Base-by-base conservation (phyloP, 2,113 vertebrate species). In the Heteronetta atricapilla region DNA sequence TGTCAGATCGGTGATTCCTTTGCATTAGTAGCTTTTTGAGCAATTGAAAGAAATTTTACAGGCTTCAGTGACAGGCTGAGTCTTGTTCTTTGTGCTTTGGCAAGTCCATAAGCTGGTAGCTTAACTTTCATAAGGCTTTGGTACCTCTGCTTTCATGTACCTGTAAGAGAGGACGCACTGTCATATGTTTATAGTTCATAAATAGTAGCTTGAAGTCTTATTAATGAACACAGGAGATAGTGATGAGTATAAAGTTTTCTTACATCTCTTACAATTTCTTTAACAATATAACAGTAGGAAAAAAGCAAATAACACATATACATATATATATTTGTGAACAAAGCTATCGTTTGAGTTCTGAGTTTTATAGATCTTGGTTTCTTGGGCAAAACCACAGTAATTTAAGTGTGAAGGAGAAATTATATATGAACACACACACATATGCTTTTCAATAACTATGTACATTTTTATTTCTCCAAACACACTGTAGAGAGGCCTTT, bases 191-290 rank as follows among this genome's bases (percentile, higher is more conserved):
- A 15, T n/a, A 3, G 19, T 48, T 74, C 50, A 62, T 13, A 4
- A 25, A 33, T 44, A 31, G 26, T 28, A 55, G 8, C 62, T 79
- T 1, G 38, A 88, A 85, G 34, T 82, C n/a, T 53, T 58, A 3
- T 34, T 75, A 38, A 40, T 46, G 25, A 60, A 3, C 3, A 1
- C 3, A 46, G n/a, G 21, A 76, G 74, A 34, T 33, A 14, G 0
- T 36, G 7, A 33, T 11, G 22, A 46, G 16, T 44, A n/a, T 8
- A 70, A 16, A 21, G 11, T 38, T 88, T 69, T 38, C 50, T 66
- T 62, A 15, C 46, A 9, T 12, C 23, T 75, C 22, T 34, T 72
- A 60, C 0, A 2, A 23, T 50, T 20, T 58, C 44, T 31, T 58
- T 62, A 60, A 29, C 14, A 81, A 55, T 46, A n/a, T 56, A 69